phyloP scores from a whole-genome alignment of 2,797 vertebrate species.

The Thunnus albacares region DNA sequence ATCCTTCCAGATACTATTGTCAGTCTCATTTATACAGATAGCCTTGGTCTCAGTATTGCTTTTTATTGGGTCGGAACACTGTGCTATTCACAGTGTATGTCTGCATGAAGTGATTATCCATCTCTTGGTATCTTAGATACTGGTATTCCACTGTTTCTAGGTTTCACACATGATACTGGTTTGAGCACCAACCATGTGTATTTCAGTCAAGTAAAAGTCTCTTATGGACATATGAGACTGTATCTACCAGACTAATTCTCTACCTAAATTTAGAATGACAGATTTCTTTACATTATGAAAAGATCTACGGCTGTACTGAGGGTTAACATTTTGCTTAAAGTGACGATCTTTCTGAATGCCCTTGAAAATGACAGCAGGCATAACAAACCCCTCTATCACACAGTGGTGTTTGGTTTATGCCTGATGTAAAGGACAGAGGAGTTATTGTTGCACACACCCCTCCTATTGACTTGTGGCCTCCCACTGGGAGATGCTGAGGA shows the following conservation, averaged over 20 bases:
- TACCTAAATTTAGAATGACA: neutral
- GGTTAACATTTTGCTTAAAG: constrained; percentile 23
- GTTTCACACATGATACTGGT: neutral
- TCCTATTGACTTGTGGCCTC: constrained; percentile 55
- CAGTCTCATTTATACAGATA: constrained; percentile 51
- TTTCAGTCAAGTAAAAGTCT: constrained; percentile 7
- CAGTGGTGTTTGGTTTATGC: constrained; percentile 44
- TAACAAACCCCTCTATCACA: constrained; percentile 37
- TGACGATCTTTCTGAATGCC: constrained; percentile 29
- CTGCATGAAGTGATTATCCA: constrained; percentile 20
- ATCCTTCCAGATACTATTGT: constrained; percentile 46
- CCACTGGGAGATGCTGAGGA: constrained; percentile 35
- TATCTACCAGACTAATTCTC: neutral
- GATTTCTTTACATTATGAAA: neutral
- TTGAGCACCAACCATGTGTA: neutral
- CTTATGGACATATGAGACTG: neutral
- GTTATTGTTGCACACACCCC: constrained; percentile 37
- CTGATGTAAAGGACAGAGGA: constrained; percentile 54
- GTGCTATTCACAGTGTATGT: constrained; percentile 29
- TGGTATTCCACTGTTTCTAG: neutral
- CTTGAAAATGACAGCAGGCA: constrained; percentile 57
- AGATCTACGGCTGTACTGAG: neutral
- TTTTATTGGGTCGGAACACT: constrained; percentile 28
- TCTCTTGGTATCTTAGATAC: neutral
- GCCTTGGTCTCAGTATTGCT: constrained; percentile 35